Evolutionary conservation across 2,113 vertebrate genomes (phyloP).

Genomic region (Eulemur macaco): DNA sequence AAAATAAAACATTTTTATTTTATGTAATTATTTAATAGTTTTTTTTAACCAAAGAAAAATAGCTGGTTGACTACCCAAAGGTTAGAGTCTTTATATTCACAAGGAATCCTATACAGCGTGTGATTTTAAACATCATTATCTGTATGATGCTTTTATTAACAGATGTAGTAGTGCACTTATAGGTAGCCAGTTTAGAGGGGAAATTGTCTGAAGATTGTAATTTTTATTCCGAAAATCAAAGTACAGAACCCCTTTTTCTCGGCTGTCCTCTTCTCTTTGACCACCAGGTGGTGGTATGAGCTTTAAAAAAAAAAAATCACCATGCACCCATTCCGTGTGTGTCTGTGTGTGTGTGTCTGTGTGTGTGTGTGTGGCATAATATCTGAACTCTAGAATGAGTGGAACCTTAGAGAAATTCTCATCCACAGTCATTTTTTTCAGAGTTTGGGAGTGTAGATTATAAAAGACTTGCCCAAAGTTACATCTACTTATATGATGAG

Average conservation of each 20-base stretch:
- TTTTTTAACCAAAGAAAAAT: not conserved
- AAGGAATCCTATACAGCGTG: not conserved
- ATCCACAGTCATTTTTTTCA: not conserved
- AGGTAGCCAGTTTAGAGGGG: not conserved
- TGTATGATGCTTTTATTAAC: not conserved
- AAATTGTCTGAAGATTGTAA: not conserved
- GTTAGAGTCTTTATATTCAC: not conserved
- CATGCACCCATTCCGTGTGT: too few relatives aligned
- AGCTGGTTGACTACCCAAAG: not conserved
- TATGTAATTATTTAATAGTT: not conserved
- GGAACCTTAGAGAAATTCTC: not conserved
- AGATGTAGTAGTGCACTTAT: not conserved
- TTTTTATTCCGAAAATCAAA: not conserved
- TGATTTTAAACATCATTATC: not conserved
- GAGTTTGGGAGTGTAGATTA: not conserved
- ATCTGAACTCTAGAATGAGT: not conserved
- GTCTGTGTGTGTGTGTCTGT: too few relatives aligned
- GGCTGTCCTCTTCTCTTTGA: not conserved
- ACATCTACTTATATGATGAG: not conserved
- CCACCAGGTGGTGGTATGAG: slow-evolving; percentile 48
- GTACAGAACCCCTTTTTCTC: not conserved
- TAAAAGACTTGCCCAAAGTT: not conserved
- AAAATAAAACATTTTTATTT: slow-evolving; percentile 22
- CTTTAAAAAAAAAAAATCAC: not conserved
- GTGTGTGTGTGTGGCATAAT: not conserved